These are phyloP conservation scores for Aleadryas rufinucha DNA, from an alignment of 2,113 vertebrate genomes.

Conservation along the genomic window DNA sequence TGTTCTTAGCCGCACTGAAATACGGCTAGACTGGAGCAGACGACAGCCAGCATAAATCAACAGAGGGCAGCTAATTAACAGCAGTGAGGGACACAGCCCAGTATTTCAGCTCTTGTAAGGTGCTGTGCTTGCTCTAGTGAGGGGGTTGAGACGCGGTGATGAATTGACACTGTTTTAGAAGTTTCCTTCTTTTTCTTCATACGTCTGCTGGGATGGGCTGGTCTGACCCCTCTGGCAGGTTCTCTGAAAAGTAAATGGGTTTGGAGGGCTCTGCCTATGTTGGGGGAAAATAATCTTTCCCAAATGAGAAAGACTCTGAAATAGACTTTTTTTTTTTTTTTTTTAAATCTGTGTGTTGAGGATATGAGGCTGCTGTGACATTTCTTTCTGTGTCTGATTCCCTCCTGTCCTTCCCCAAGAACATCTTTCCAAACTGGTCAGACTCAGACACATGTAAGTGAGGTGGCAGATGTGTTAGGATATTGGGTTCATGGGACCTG, in stretches of 20 bases:
- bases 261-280: background rate
- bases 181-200: background rate
- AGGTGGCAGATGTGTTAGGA: background rate
- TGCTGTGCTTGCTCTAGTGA: background rate
- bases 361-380: background rate
- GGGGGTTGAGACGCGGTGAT: background rate
- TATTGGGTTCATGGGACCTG: background rate
- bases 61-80: background rate
- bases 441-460: background rate
- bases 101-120: background rate
- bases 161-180: background rate
- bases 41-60: background rate
- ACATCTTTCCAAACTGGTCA: accelerated
- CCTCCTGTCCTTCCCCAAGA: background rate
- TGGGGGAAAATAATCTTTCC: background rate
- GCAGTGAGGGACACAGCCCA: background rate
- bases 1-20: background rate
- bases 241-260: background rate
- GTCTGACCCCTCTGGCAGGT: background rate
- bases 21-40: background rate
- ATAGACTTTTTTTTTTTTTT: background rate
- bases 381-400: background rate
- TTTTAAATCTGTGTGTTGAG: background rate
- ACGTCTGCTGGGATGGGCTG: background rate
- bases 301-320: background rate